Evolutionary conservation across 2,113 vertebrate species (phyloP).

Genomic region (Mola mola): DNA sequence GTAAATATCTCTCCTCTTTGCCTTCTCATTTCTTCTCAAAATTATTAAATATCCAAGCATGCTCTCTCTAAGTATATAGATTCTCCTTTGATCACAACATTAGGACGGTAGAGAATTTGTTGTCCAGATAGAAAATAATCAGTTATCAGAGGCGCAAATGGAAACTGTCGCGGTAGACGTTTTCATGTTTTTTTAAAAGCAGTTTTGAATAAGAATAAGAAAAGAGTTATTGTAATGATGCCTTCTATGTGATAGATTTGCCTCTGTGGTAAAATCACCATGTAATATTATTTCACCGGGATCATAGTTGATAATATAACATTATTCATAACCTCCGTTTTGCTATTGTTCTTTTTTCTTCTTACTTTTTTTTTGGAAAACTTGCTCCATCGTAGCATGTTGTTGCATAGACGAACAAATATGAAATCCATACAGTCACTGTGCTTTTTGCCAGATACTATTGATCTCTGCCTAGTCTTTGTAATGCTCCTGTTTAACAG

Average conservation of each 20-base stretch:
- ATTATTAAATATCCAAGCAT: too few species aligned
- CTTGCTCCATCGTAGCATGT: constrained; percentile 30
- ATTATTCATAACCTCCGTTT: background rate
- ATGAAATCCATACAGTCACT: constrained; percentile 61
- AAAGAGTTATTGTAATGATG: too few species aligned
- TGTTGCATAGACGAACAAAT: constrained; percentile 52
- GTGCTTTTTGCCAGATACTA: constrained; percentile 48
- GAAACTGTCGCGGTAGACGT: background rate
- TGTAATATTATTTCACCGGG: background rate
- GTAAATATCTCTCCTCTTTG: background rate
- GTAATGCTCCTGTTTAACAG: constrained; percentile 20
- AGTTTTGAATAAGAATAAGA: too few species aligned
- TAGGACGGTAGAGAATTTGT: background rate
- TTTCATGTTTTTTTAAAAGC: constrained; percentile 2
- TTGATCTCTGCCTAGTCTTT: constrained; percentile 49
- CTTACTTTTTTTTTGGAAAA: background rate
- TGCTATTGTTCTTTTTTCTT: background rate
- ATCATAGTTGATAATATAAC: background rate
- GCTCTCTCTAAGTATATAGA: constrained; percentile 37
- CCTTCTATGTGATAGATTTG: too few species aligned
- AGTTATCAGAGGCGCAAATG: background rate
- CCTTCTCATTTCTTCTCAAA: too few species aligned
- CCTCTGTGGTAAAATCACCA: too few species aligned
- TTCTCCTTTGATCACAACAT: constrained; percentile 24
- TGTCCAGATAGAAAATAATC: constrained; percentile 10